phyloP scores from a whole-genome alignment of 2,797 vertebrate species.

The Myoxocephalus aenaeus region DNA sequence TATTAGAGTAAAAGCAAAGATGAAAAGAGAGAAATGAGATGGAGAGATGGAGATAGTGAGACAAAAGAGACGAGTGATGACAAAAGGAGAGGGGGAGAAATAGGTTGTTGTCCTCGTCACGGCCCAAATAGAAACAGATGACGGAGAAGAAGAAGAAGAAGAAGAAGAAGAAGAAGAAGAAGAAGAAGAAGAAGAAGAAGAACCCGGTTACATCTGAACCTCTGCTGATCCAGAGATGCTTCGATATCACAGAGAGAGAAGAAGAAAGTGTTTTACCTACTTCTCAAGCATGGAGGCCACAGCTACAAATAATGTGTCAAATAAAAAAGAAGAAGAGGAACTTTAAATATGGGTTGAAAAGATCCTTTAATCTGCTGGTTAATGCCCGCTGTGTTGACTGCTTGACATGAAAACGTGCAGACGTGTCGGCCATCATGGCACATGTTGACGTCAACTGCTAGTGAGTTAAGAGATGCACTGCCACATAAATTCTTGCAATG shows the following conservation, averaged over 20 bases:
- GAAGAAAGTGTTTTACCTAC: not conserved
- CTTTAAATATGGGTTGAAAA: not conserved
- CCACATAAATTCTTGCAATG: not conserved
- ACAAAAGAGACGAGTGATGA: not conserved
- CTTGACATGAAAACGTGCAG: not conserved
- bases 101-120: constrained; percentile 8
- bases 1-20: constrained; percentile 9
- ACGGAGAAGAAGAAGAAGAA: not conserved
- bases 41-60: constrained; percentile 12
- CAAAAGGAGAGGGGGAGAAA: not conserved
- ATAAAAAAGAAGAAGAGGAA: not conserved
- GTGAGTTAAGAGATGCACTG: not conserved
- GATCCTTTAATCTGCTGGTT: not conserved
- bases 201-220: constrained; percentile 8
- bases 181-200: not conserved
- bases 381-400: not conserved
- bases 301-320: not conserved
- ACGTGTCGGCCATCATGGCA: not conserved
- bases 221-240: constrained; percentile 1
- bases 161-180: too few relatives aligned
- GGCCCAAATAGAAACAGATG: constrained; percentile 29
- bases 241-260: not conserved
- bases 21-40: not conserved
- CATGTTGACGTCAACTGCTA: not conserved
- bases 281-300: not conserved